These are phyloP conservation scores for Drosophila buzzatii DNA, from an alignment of 2,888 invertebrate species.

Conservation along the genomic window DNA sequence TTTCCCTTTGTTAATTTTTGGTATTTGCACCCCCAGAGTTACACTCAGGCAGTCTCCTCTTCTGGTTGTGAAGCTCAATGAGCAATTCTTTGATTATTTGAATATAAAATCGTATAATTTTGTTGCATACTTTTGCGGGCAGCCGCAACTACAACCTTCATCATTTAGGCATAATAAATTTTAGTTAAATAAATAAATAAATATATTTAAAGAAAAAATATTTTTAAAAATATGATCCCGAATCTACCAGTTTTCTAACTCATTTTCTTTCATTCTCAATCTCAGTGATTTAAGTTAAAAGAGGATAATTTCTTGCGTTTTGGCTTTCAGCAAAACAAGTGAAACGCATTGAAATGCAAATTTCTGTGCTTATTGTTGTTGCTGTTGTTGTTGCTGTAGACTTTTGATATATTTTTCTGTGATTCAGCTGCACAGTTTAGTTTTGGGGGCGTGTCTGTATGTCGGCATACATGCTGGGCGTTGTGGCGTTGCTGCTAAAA, in stretches of 20 bases:
- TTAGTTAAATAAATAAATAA: no score
- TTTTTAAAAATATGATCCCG: no score
- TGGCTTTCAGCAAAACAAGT: slow-evolving; percentile 66
- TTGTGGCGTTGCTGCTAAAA: slow-evolving; percentile 2
- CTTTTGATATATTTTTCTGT: slow-evolving; percentile 45
- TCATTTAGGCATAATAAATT: no score
- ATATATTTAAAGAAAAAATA: no score
- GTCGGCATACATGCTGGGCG: slow-evolving; percentile 42
- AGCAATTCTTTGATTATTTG: no score
- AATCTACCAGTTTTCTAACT: neutral
- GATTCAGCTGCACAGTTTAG: slow-evolving; percentile 76
- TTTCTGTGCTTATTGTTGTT: slow-evolving; percentile 40
- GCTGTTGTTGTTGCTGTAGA: slow-evolving; percentile 16
- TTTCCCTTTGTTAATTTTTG: no score
- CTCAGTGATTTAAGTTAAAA: slow-evolving; percentile 35
- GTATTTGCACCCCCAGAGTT: no score
- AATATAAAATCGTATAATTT: neutral
- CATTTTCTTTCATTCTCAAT: neutral
- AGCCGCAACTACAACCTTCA: neutral
- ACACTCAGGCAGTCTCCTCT: no score
- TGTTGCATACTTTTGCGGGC: neutral
- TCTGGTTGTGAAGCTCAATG: no score
- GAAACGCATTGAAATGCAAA: slow-evolving; percentile 81
- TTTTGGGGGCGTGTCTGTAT: slow-evolving; percentile 69
- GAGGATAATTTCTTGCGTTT: slow-evolving; percentile 39